phyloP scores from a whole-genome alignment of 2,113 vertebrate species.

The Nothoprocta perdicaria region DNA sequence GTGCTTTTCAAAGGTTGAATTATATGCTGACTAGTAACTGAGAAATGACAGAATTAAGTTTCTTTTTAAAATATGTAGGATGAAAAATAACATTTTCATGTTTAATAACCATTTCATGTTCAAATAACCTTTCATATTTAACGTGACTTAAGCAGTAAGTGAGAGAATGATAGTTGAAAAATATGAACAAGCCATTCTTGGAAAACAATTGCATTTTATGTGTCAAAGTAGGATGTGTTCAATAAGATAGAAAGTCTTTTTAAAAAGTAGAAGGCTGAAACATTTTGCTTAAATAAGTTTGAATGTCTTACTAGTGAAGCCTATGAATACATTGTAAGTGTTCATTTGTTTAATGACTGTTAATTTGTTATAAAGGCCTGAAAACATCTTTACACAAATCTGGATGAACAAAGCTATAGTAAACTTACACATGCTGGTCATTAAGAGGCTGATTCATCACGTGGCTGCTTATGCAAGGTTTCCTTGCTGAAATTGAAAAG shows the following conservation, averaged over 20 bases:
- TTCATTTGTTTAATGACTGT: conserved; percentile 1
- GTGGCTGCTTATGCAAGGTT: not conserved
- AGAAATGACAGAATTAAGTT: not conserved
- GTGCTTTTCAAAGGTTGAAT: not conserved
- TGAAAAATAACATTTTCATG: not conserved
- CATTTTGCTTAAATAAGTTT: not conserved
- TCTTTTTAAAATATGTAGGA: not conserved
- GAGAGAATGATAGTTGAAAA: not conserved
- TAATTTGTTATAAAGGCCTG: not conserved
- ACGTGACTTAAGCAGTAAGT: not conserved
- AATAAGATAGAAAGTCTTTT: not conserved
- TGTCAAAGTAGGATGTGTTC: not conserved
- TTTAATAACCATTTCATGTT: no score
- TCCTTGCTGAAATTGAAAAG: not conserved
- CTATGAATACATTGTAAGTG: not conserved
- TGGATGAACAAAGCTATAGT: not conserved
- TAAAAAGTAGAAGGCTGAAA: conserved; percentile 4
- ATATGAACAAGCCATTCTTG: not conserved
- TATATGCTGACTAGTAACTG: not conserved
- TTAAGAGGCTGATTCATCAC: not conserved
- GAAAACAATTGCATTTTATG: not conserved
- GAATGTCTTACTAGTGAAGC: not conserved
- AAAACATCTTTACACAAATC: conserved; percentile 11
- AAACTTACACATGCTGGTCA: not conserved
- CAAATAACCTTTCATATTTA: conserved; percentile 27